These are phyloP conservation scores for Amphiprion percula DNA, from an alignment of 2,113 vertebrate species.

Conservation along the genomic window DNA sequence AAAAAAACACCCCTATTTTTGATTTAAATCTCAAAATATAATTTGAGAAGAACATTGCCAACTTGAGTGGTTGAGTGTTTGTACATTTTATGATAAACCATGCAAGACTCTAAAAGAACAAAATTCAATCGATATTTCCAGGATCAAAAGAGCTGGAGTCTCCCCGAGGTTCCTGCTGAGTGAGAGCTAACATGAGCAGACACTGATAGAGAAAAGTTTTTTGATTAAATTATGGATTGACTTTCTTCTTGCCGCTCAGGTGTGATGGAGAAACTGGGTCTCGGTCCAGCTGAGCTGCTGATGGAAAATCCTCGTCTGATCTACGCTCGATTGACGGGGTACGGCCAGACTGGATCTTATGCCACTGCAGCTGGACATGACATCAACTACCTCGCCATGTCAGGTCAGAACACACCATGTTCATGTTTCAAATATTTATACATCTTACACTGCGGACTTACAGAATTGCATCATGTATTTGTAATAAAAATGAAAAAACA, in stretches of 20 bases:
- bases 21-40: background rate
- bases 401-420: slow-evolving; percentile 82
- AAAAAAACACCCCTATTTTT: background rate
- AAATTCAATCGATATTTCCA: no score
- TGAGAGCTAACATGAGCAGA: background rate
- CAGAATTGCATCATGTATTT: background rate
- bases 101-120: background rate
- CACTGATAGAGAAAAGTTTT: no score
- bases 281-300: slow-evolving; percentile 88
- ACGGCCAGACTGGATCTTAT: slow-evolving; percentile 90
- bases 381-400: slow-evolving; percentile 95
- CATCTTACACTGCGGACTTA: background rate
- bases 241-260: slow-evolving; percentile 77
- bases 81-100: background rate
- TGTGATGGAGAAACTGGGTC: slow-evolving; percentile 95
- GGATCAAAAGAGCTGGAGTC: no score
- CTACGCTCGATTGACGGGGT: slow-evolving; percentile 95
- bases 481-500: no score
- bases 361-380: slow-evolving; percentile 91
- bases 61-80: background rate
- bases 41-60: no score
- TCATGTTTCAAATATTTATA: background rate
- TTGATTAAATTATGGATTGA: background rate
- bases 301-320: slow-evolving; percentile 91
- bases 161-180: background rate